phyloP scores from a whole-genome alignment of 2,888 invertebrate genomes.

The Drosophila subquinaria region DNA sequence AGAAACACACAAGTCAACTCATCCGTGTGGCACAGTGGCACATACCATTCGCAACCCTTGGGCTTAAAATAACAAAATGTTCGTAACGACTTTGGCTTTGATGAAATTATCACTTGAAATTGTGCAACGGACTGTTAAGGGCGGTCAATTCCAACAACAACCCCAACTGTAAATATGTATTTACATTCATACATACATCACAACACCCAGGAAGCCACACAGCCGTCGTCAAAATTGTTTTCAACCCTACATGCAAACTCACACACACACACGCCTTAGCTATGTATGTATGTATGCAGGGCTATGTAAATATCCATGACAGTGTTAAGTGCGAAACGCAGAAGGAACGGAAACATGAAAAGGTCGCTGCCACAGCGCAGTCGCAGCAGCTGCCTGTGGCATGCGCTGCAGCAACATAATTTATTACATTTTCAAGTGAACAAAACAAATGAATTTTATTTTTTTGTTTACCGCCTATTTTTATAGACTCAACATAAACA shows the following conservation, averaged over 20 bases:
- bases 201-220: conserved; percentile 52
- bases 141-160: conserved; percentile 47
- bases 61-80: conserved; percentile 39
- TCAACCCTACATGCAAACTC: conserved; percentile 39
- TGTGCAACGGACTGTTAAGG: conserved; percentile 54
- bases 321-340: conserved; percentile 27
- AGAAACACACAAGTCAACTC: conserved; percentile 1
- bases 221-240: conserved; percentile 41
- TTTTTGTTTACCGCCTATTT: conserved; percentile 7
- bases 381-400: conserved; percentile 45
- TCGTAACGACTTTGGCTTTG: conserved; percentile 54
- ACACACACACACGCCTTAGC: neutral
- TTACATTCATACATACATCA: neutral
- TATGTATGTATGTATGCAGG: neutral
- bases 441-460: conserved; percentile 15
- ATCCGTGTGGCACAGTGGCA: neutral
- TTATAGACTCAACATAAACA: conserved; percentile 18
- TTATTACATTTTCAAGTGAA: conserved; percentile 31
- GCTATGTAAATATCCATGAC: conserved; percentile 27
- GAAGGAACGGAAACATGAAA: conserved; percentile 33
- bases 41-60: conserved; percentile 37
- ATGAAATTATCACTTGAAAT: conserved; percentile 56
- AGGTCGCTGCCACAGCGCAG: conserved; percentile 32
- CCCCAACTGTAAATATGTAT: conserved; percentile 28
- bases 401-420: conserved; percentile 30